Base-by-base conservation (phyloP, 1,140 invertebrate genomes). In the Camponotus floridanus region DNA sequence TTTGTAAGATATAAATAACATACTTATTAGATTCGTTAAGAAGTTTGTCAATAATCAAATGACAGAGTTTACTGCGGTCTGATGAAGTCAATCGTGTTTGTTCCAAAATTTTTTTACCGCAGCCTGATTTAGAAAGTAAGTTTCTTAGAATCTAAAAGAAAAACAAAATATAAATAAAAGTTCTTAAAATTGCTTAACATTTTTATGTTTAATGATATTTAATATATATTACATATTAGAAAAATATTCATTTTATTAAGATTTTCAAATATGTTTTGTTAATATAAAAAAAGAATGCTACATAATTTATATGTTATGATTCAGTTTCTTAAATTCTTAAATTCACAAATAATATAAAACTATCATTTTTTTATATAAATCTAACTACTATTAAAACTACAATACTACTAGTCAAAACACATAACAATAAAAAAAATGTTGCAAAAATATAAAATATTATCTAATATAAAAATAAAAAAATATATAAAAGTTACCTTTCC, bases 1-100 rank as follows among this genome's bases (percentile, higher is more conserved):
- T 65, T 26, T 68, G 21, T 65, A 65, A 68, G 7, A 48, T 48
- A 51, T 13, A 39, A 39, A 39, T 39, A 18, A 70, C 21, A 18
- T 70, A 70, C 42, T 31, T 51, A 8, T n/a, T 70, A 70, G 5
- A 18, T 70, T 70, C 48, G 15, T 21, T 31, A 31, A 70, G 42
- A 70, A 70, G 42, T 48, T 31, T 70, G 7, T 70, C 42, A 31
- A 70, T 51, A 70, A 70, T 70, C 2, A 70, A 8, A 48, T 70
- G 13, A 70, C 21, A 48, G 13, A 70, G 6, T 70, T 70, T 71
- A 71, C 42, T 71, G 1, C 45, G 21, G 18, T 71, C 45, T 71
- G 68, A 33, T 18, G 45, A 0, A 33, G 45, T 71, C 15, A 71
- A 51, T 51, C 45, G 68, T n/a, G 2, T n/a, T 51, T 33, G 68